A percentile compares a stretch with the other conserved stretches of the same genome.
phyloP scores from a whole-genome alignment of 2,888 invertebrate genomes.

The Melanargia galathea region DNA sequence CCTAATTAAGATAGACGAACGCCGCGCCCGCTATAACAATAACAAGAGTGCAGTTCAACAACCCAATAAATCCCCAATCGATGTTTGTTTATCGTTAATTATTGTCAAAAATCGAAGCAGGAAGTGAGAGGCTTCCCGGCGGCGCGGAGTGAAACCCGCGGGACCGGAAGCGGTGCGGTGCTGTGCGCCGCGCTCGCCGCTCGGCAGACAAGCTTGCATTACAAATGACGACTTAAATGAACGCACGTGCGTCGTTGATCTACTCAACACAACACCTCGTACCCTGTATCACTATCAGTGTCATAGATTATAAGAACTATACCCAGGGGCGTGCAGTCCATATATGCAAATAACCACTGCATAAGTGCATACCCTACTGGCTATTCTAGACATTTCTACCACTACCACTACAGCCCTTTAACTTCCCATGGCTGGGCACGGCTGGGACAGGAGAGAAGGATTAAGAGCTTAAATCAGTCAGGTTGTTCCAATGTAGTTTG shows the following conservation, averaged over 20 bases:
- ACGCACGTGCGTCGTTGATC: slow-evolving; percentile 43
- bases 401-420: too few relatives aligned
- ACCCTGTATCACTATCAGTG: not conserved
- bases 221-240: slow-evolving; percentile 76
- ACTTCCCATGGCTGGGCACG: too few relatives aligned
- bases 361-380: too few relatives aligned
- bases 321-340: too few relatives aligned
- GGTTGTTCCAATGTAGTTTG: too few relatives aligned
- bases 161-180: slow-evolving; percentile 67
- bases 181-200: slow-evolving; percentile 45
- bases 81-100: slow-evolving; percentile 60
- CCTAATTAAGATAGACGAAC: too few relatives aligned
- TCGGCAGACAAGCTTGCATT: slow-evolving; percentile 68
- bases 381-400: too few relatives aligned
- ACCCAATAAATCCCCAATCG: slow-evolving; percentile 34
- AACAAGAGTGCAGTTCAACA: slow-evolving; percentile 25
- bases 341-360: too few relatives aligned
- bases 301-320: too few relatives aligned
- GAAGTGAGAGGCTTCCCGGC: slow-evolving; percentile 74
- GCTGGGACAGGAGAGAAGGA: too few relatives aligned
- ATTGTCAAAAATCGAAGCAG: slow-evolving; percentile 76
- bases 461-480: too few relatives aligned
- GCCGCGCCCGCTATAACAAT: not conserved
- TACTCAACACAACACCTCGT: not conserved
- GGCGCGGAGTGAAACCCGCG: slow-evolving; percentile 63